Conservation (phyloP, 1,140 invertebrate genomes). For the Globodera rostochiensis region DNA sequence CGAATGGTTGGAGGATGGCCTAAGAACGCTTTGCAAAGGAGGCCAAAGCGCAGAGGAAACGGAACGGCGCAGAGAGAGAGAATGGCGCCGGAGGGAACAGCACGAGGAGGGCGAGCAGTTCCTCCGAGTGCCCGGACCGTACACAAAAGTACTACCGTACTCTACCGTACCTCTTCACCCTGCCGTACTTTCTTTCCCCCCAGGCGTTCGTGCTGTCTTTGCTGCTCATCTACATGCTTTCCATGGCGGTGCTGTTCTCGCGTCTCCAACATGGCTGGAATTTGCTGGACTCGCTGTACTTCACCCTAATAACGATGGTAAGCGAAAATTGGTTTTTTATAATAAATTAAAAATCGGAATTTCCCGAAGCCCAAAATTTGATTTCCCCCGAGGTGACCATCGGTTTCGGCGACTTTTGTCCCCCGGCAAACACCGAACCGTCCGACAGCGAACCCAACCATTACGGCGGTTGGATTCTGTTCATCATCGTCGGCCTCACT, state of each 20-base stretch:
- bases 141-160: constrained; percentile 9
- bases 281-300: constrained; percentile 53
- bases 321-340: constrained; percentile 2
- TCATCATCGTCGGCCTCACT: constrained; percentile 52
- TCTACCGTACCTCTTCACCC: neutral
- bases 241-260: constrained; percentile 40
- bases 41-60: constrained; percentile 11
- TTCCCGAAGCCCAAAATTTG: neutral
- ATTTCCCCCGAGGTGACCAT: constrained; percentile 47
- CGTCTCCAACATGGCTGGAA: constrained; percentile 40
- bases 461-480: constrained; percentile 55
- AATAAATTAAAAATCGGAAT: constrained; percentile 13
- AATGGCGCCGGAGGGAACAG: constrained; percentile 6
- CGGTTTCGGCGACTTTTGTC: constrained; percentile 53
- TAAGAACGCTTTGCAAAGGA: neutral
- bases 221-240: constrained; percentile 45
- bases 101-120: constrained; percentile 15
- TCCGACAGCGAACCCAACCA: constrained; percentile 32
- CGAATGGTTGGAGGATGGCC: constrained; percentile 19
- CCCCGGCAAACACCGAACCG: constrained; percentile 13
- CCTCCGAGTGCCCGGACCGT: constrained; percentile 13
- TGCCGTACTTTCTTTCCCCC: neutral
- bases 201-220: constrained; percentile 47
- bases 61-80: neutral
- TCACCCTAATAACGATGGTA: constrained; percentile 53